Percentiles rank a stretch among this genome's conserved stretches.
These are phyloP conservation scores for Arbacia lixula DNA, from an alignment of 53 echinoderm and acorn worm species.

Conservation along the genomic window DNA sequence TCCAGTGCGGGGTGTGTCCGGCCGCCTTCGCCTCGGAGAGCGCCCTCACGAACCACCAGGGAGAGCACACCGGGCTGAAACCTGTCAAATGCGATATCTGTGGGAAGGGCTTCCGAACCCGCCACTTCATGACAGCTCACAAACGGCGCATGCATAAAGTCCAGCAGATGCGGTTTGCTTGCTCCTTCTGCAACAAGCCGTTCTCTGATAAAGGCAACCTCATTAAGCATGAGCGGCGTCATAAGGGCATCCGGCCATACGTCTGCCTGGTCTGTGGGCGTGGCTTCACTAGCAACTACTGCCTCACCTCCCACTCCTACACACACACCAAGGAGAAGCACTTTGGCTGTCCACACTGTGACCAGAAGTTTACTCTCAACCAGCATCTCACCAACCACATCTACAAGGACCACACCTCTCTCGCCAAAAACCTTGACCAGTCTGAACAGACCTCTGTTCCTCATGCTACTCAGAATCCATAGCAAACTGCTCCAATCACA, in stretches of 20 bases:
- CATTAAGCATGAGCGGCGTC: constrained; percentile 44
- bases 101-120: constrained; percentile 44
- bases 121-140: constrained; percentile 45
- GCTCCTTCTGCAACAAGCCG: constrained; percentile 51
- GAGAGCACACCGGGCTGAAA: constrained; percentile 49
- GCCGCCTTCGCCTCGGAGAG: constrained; percentile 31
- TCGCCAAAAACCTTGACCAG: too few species aligned
- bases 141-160: constrained; percentile 38
- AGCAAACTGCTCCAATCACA: too few species aligned
- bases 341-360: constrained; percentile 33
- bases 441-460: too few species aligned
- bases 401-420: constrained; percentile 26
- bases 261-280: constrained; percentile 39
- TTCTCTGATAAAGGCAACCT: constrained; percentile 40
- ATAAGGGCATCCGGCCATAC: constrained; percentile 47
- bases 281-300: constrained; percentile 46
- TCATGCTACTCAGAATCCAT: too few species aligned
- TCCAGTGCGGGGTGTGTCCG: constrained; percentile 37
- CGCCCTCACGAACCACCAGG: constrained; percentile 48
- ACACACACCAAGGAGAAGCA: constrained; percentile 43
- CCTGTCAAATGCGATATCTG: constrained; percentile 51
- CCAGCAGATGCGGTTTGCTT: constrained; percentile 38
- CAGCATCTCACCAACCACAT: constrained; percentile 54
- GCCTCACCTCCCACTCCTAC: constrained; percentile 25
- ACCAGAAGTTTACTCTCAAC: constrained; percentile 41